These are phyloP conservation scores for Amazona finschi DNA, from an alignment of 2,797 vertebrate genomes.

Conservation along the genomic window DNA sequence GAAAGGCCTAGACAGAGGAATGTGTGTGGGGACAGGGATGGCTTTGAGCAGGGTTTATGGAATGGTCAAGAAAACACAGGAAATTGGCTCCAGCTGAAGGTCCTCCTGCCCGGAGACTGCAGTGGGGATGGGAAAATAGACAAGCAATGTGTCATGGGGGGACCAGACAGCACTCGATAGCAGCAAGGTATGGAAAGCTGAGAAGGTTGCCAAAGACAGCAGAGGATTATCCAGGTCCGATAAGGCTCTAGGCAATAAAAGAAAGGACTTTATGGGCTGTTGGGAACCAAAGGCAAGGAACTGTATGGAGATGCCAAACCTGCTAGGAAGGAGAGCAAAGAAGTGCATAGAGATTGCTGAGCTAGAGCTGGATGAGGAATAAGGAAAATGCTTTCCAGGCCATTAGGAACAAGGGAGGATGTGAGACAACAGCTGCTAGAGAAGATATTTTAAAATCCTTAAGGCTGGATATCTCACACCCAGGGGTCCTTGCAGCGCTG, in stretches of 20 bases:
- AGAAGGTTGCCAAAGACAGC: slow-evolving; percentile 43
- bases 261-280: not conserved
- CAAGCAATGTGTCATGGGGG: slow-evolving; percentile 6
- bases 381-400: slow-evolving; percentile 47
- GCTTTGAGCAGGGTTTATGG: slow-evolving; percentile 43
- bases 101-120: not conserved
- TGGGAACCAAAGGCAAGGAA: slow-evolving; percentile 8
- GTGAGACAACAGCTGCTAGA: slow-evolving; percentile 42
- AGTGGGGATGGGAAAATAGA: not conserved
- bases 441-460: slow-evolving; percentile 6
- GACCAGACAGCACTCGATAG: not conserved
- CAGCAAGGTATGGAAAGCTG: slow-evolving; percentile 18
- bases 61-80: slow-evolving; percentile 62
- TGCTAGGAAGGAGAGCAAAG: not conserved
- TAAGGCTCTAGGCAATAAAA: not conserved
- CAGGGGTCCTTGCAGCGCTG: not conserved
- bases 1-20: slow-evolving; percentile 27
- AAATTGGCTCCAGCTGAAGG: slow-evolving; percentile 56
- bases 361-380: not conserved
- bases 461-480: slow-evolving; percentile 16
- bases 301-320: not conserved
- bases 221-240: not conserved
- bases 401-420: slow-evolving; percentile 3
- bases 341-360: not conserved
- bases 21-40: slow-evolving; percentile 28